Conservation (phyloP, 2,888 invertebrate genomes). For the Agrochola macilenta region DNA sequence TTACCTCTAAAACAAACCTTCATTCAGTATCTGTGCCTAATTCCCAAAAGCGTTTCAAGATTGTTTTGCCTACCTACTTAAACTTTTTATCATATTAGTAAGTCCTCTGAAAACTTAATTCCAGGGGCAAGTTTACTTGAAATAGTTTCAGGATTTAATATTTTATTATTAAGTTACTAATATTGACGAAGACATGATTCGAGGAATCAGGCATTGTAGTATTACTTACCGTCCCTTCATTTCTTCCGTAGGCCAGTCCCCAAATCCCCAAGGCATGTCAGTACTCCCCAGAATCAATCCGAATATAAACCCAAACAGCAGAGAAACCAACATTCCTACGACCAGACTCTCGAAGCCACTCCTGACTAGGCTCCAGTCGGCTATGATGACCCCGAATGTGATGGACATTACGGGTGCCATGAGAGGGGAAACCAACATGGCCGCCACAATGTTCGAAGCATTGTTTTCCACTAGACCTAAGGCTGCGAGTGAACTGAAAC, state of each 20-base stretch:
- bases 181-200: slow-evolving; percentile 4
- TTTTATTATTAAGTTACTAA: slow-evolving; percentile 4
- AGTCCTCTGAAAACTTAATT: not conserved
- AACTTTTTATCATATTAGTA: slow-evolving; percentile 10
- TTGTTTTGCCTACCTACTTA: not conserved
- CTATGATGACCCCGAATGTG: slow-evolving; percentile 95
- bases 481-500: slow-evolving; percentile 94
- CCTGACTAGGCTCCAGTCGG: slow-evolving; percentile 92
- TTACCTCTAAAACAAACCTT: slow-evolving; percentile 90
- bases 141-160: slow-evolving; percentile 2
- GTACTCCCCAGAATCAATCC: slow-evolving; percentile 94
- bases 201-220: not conserved
- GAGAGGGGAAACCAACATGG: slow-evolving; percentile 94
- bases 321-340: slow-evolving; percentile 93
- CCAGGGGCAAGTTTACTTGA: not conserved
- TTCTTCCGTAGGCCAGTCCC: slow-evolving; percentile 95
- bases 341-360: slow-evolving; percentile 93
- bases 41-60: not conserved
- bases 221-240: slow-evolving; percentile 92
- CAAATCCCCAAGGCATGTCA: slow-evolving; percentile 94
- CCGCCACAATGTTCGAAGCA: slow-evolving; percentile 94
- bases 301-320: slow-evolving; percentile 94
- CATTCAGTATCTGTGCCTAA: not conserved
- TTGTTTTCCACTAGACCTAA: slow-evolving; percentile 96
- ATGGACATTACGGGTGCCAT: slow-evolving; percentile 97